phyloP scores from a whole-genome alignment of 2,888 invertebrate species.

The Perithous albicinctus region DNA sequence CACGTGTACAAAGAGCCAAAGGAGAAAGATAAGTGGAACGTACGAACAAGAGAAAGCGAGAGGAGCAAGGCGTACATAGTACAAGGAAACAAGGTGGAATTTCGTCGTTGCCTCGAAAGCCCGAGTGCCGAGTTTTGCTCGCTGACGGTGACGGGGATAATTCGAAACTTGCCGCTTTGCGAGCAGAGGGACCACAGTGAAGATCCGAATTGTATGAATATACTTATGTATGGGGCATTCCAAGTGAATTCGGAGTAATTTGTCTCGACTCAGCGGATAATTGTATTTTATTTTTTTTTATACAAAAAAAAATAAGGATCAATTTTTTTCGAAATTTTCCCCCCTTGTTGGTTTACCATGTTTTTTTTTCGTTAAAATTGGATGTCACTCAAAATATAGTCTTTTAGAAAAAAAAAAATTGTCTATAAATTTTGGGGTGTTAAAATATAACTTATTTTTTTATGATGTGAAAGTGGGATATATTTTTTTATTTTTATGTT shows the following conservation, averaged over 20 bases:
- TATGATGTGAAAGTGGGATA: too few relatives aligned
- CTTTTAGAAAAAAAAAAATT: too few relatives aligned
- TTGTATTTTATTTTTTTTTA: too few relatives aligned
- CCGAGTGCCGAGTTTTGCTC: background rate
- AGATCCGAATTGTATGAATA: background rate
- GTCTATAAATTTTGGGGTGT: too few relatives aligned
- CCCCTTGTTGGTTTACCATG: too few relatives aligned
- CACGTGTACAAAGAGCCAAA: slow-evolving; percentile 27
- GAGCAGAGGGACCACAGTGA: background rate
- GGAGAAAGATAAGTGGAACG: slow-evolving; percentile 29
- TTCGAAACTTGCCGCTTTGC: slow-evolving; percentile 59
- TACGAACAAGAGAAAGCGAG: background rate
- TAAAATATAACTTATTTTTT: too few relatives aligned
- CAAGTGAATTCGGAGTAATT: background rate
- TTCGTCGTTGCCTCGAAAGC: background rate
- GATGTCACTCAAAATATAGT: too few relatives aligned
- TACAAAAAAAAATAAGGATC: too few relatives aligned
- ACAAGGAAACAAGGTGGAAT: background rate
- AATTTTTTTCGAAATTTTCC: too few relatives aligned
- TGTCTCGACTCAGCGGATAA: too few relatives aligned
- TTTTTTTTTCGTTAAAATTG: too few relatives aligned
- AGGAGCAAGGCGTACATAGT: background rate
- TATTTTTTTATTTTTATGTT: too few relatives aligned
- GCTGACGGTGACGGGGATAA: slow-evolving; percentile 74
- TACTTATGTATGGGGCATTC: background rate